These are phyloP conservation scores for Pristionchus pacificus DNA, from an alignment of 1,140 invertebrate genomes.

Conservation along the genomic window DNA sequence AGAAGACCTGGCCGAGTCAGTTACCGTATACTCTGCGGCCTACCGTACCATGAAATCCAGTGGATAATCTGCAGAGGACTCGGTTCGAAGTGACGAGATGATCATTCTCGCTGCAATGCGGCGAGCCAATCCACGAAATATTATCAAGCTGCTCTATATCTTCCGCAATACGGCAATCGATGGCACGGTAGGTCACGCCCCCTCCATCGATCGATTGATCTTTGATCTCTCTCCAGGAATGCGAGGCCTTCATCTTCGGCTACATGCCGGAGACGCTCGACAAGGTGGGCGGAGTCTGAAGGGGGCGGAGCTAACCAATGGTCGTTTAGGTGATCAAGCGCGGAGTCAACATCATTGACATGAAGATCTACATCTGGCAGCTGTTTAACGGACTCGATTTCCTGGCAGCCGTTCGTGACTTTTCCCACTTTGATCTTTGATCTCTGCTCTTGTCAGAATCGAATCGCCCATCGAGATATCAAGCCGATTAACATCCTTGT, in stretches of 20 bases:
- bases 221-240: not conserved
- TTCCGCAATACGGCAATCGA: not conserved
- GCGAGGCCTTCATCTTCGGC: not conserved
- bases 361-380: constrained; percentile 50
- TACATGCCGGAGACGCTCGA: not conserved
- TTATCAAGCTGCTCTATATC: not conserved
- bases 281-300: not conserved
- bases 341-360: constrained; percentile 21
- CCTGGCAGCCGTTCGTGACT: constrained; percentile 11
- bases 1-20: too few species aligned
- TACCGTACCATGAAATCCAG: too few species aligned
- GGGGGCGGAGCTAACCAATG: not conserved
- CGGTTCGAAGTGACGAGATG: not conserved
- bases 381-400: constrained; percentile 45
- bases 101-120: not conserved
- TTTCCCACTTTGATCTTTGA: not conserved
- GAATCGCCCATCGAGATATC: constrained; percentile 38
- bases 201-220: too few species aligned
- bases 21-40: too few species aligned
- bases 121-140: not conserved
- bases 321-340: not conserved
- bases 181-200: not conserved
- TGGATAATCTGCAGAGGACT: not conserved
- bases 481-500: constrained; percentile 25
- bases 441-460: constrained; percentile 12